phyloP scores from a whole-genome alignment of 2,888 invertebrate genomes.

The Patella pellucida region DNA sequence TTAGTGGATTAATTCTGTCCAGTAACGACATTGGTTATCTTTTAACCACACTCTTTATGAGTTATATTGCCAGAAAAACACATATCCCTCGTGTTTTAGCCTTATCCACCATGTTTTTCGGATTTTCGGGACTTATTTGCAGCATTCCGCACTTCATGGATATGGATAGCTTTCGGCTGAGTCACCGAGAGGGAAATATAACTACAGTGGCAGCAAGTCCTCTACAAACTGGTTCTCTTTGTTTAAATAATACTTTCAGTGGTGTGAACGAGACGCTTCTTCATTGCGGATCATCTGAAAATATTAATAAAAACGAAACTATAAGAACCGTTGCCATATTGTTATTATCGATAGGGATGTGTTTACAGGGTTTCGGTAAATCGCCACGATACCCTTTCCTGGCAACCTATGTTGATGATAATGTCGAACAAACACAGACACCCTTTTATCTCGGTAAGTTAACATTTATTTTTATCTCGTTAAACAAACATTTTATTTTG shows the following conservation, averaged over 20 bases:
- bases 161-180: constrained; percentile 11
- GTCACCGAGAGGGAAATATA: not conserved
- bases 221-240: not conserved
- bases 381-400: constrained; percentile 41
- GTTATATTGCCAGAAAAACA: constrained; percentile 40
- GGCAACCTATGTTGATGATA: constrained; percentile 46
- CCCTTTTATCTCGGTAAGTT: constrained; percentile 45
- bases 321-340: constrained; percentile 31
- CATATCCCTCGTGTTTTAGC: constrained; percentile 51
- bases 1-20: constrained; percentile 57
- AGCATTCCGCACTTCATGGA: constrained; percentile 48
- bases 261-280: not conserved
- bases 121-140: constrained; percentile 50
- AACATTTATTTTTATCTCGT: too few species aligned
- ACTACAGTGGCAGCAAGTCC: not conserved
- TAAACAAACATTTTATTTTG: too few species aligned
- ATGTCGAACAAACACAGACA: constrained; percentile 45
- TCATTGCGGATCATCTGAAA: not conserved
- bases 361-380: constrained; percentile 47
- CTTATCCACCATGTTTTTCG: constrained; percentile 43
- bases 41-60: constrained; percentile 41
- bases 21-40: constrained; percentile 63
- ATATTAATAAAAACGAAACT: not conserved
- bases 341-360: constrained; percentile 45
- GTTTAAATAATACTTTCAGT: not conserved